Conservation (phyloP, 2,113 vertebrate species). For the Anser brachyrhynchus region DNA sequence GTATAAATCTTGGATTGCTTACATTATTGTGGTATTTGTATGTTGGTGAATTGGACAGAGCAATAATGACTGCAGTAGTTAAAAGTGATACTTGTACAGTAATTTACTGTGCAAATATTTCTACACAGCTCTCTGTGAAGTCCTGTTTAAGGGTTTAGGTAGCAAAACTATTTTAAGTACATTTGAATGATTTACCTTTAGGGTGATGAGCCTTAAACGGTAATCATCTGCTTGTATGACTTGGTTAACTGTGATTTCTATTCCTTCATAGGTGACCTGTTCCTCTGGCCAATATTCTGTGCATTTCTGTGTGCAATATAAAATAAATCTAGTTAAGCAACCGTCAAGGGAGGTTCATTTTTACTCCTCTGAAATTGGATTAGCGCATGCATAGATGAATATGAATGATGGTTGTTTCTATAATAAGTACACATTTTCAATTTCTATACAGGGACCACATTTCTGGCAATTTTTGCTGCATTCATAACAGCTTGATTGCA, state of each 20-base stretch:
- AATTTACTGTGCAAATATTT: neutral
- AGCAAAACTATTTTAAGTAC: neutral
- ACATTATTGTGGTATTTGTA: neutral
- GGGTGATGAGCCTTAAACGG: slow-evolving; percentile 91
- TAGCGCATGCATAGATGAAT: slow-evolving; percentile 7
- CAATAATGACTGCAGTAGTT: neutral
- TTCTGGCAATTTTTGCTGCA: slow-evolving; percentile 37
- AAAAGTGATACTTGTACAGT: neutral
- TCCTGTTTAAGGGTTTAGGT: neutral
- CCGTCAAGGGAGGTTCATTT: neutral
- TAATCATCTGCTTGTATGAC: slow-evolving; percentile 96
- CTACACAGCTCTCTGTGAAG: neutral
- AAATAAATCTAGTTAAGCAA: slow-evolving; percentile 57
- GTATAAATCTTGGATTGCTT: neutral
- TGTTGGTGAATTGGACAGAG: neutral
- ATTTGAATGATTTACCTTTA: slow-evolving; percentile 83
- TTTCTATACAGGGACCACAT: neutral
- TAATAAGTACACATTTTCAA: slow-evolving; percentile 15
- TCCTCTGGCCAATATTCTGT: slow-evolving; percentile 98
- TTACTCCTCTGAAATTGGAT: neutral
- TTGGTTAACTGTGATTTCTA: slow-evolving; percentile 87
- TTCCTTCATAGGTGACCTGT: slow-evolving; percentile 86
- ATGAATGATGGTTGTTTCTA: slow-evolving; percentile 20
- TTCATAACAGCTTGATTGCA: neutral
- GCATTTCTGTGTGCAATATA: slow-evolving; percentile 87